A percentile compares a stretch with the other conserved stretches of the same genome.
phyloP scores from a whole-genome alignment of 2,797 vertebrate species.

The Tapera naevia region DNA sequence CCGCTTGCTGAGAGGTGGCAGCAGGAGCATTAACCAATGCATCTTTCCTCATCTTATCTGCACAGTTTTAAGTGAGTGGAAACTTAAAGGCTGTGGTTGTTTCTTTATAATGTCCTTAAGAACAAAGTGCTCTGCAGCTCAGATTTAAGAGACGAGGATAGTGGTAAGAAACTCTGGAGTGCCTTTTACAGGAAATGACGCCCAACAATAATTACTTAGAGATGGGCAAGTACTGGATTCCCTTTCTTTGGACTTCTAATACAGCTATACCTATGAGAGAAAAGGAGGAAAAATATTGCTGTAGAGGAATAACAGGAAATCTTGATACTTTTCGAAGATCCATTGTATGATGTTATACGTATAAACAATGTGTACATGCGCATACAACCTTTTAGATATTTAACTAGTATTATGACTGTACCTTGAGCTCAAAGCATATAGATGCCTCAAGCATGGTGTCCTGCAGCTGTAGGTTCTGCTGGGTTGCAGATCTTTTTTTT shows the following conservation, averaged over 20 bases:
- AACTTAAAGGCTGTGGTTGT: background rate
- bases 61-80: background rate
- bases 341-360: background rate
- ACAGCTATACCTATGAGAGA: background rate
- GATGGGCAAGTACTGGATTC: background rate
- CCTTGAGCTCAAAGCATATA: background rate
- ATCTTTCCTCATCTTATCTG: background rate
- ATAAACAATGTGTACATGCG: too few relatives aligned
- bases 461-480: background rate
- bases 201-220: background rate
- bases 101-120: background rate
- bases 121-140: background rate
- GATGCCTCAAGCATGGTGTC: background rate
- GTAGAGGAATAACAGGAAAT: background rate
- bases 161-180: background rate
- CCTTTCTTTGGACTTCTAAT: background rate
- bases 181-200: constrained; percentile 4
- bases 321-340: background rate
- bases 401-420: background rate
- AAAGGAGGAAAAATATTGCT: background rate
- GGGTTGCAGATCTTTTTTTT: background rate
- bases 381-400: background rate
- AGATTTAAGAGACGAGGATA: background rate
- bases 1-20: background rate
- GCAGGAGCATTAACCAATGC: background rate